Percentiles rank a stretch among this genome's conserved stretches.
phyloP scores from a whole-genome alignment of 2,888 invertebrate genomes.

The Drosophila prostipennis region DNA sequence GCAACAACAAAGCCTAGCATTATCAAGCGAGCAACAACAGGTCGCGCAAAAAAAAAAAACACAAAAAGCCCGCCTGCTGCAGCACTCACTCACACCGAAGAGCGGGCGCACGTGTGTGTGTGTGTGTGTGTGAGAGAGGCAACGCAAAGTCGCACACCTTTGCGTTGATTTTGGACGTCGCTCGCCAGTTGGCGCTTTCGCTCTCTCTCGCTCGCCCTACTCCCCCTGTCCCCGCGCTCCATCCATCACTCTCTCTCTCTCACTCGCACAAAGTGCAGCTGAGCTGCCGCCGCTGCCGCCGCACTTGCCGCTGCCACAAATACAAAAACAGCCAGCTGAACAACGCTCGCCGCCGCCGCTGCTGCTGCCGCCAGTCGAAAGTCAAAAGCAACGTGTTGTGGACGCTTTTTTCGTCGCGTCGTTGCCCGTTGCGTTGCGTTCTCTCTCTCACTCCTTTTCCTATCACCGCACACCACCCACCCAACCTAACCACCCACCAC shows the following conservation, averaged over 20 bases:
- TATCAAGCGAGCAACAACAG: slow-evolving; percentile 78
- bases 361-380: slow-evolving; percentile 77
- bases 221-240: slow-evolving; percentile 50
- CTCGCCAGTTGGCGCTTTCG: slow-evolving; percentile 36
- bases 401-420: slow-evolving; percentile 76
- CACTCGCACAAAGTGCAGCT: slow-evolving; percentile 80
- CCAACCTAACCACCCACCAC: slow-evolving; percentile 26
- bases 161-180: slow-evolving; percentile 78
- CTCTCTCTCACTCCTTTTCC: slow-evolving; percentile 35
- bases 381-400: slow-evolving; percentile 80
- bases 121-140: slow-evolving; percentile 32
- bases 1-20: slow-evolving; percentile 68
- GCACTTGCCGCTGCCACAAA: slow-evolving; percentile 75
- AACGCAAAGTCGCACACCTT: slow-evolving; percentile 74
- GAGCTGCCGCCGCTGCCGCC: slow-evolving; percentile 72
- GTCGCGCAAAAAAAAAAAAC: slow-evolving; percentile 57
- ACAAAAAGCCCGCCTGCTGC: slow-evolving; percentile 72
- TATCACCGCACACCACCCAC: slow-evolving; percentile 15
- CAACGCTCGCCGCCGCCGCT: slow-evolving; percentile 60
- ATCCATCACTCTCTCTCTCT: slow-evolving; percentile 56
- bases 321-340: slow-evolving; percentile 55
- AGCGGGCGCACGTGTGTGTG: background rate
- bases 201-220: slow-evolving; percentile 60
- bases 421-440: slow-evolving; percentile 77
- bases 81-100: slow-evolving; percentile 34